phyloP scores from a whole-genome alignment of 1,140 invertebrate species.

The Pectinophora gossypiella region DNA sequence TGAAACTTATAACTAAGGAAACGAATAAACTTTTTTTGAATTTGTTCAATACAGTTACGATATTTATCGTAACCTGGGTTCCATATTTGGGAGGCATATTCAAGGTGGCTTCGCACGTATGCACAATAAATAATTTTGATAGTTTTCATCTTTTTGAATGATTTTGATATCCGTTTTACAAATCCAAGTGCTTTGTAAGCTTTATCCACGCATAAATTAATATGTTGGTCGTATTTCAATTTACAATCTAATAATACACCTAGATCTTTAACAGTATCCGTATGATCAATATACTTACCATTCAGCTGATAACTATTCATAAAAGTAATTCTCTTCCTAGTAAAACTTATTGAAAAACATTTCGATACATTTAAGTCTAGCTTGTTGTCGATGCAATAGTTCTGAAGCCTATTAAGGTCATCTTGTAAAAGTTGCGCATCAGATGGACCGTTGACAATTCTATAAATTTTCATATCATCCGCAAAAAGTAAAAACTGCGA shows the following conservation, averaged over 20 bases:
- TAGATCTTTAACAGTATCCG: constrained; percentile 7
- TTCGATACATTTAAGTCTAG: background rate
- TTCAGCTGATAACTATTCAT: background rate
- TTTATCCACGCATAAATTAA: too few species aligned
- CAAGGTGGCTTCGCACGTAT: too few species aligned
- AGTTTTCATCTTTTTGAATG: too few species aligned
- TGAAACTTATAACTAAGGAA: too few species aligned
- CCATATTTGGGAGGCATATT: too few species aligned
- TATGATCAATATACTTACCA: background rate
- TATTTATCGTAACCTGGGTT: too few species aligned
- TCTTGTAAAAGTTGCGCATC: background rate
- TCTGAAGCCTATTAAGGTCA: background rate
- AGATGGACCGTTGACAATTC: background rate
- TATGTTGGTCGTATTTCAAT: too few species aligned
- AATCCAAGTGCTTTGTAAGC: too few species aligned
- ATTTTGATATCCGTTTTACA: too few species aligned
- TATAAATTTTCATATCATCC: constrained; percentile 20
- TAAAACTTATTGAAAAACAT: background rate
- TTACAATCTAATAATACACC: constrained; percentile 11
- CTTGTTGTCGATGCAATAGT: background rate
- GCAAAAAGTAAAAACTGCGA: background rate
- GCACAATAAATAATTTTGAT: too few species aligned
- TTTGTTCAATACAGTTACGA: too few species aligned
- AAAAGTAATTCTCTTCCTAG: background rate
- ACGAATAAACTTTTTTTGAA: too few species aligned